Conservation (phyloP, 2,113 vertebrate species). For the Hippocampus mohnikei region DNA sequence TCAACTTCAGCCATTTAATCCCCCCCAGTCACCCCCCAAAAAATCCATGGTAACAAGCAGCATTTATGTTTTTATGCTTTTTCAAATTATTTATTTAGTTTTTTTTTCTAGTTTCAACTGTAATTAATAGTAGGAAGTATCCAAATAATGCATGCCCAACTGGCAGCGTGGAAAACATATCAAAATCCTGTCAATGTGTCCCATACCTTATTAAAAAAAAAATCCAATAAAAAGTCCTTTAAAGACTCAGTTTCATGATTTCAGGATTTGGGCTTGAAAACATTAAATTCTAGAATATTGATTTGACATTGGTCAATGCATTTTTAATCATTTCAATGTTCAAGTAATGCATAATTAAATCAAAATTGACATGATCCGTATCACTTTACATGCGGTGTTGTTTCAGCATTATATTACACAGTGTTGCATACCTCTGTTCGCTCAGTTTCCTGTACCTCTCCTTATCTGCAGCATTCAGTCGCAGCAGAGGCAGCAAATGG, state of each 20-base stretch:
- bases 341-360: not conserved
- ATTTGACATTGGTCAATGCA: not conserved
- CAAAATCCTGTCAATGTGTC: not conserved
- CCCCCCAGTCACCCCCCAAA: accelerated
- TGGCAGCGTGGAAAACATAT: not conserved
- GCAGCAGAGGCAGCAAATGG: slow-evolving; percentile 84
- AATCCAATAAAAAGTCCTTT: no score
- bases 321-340: not conserved
- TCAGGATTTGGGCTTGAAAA: not conserved
- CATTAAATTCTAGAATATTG: not conserved
- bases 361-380: not conserved
- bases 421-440: slow-evolving; percentile 85
- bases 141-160: not conserved
- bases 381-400: not conserved
- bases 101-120: not conserved
- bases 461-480: slow-evolving; percentile 85
- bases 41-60: not conserved
- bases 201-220: not conserved
- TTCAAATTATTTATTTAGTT: not conserved
- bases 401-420: not conserved
- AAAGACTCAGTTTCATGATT: not conserved
- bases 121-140: not conserved
- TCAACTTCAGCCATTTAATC: no score
- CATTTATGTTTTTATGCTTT: not conserved
- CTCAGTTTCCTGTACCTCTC: slow-evolving; percentile 94